Evolutionary conservation across 2,797 vertebrate genomes (phyloP).

Genomic region (Macroramphosus scolopax): DNA sequence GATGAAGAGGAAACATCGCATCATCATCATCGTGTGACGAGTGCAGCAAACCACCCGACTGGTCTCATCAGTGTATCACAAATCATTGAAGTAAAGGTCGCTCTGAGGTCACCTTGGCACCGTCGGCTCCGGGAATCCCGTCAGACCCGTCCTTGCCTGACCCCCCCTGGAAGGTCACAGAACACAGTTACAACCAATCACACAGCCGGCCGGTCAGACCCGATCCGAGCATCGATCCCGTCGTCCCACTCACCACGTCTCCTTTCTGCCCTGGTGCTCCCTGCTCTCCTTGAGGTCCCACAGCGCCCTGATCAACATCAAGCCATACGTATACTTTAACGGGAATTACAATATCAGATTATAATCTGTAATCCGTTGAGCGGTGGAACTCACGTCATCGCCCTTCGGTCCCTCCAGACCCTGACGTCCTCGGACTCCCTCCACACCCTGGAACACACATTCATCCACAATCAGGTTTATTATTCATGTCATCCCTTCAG

Average conservation of each 20-base stretch:
- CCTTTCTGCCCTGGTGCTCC: constrained; percentile 73
- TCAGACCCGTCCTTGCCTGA: constrained; percentile 69
- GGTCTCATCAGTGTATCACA: too few species aligned
- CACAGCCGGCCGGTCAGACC: too few species aligned
- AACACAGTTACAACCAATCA: constrained; percentile 12
- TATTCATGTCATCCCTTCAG: background rate
- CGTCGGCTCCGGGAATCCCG: constrained; percentile 70
- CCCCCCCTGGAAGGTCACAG: constrained; percentile 63
- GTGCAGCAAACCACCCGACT: too few species aligned
- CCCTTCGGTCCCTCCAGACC: constrained; percentile 76
- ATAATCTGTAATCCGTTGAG: background rate
- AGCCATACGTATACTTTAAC: background rate
- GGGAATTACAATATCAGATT: background rate
- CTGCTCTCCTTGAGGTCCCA: constrained; percentile 67
- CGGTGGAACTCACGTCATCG: constrained; percentile 69
- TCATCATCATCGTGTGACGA: too few species aligned
- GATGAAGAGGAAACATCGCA: too few species aligned
- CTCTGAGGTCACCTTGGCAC: constrained; percentile 69
- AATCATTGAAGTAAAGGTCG: too few species aligned
- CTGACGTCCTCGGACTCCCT: constrained; percentile 77
- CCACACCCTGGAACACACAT: constrained; percentile 68
- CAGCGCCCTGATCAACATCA: constrained; percentile 65
- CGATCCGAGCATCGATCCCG: too few species aligned
- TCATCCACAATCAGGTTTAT: background rate
- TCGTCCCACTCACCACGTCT: constrained; percentile 68